Percentiles rank a stretch among this genome's conserved stretches.
phyloP scores from a whole-genome alignment of 2,888 invertebrate genomes.

The Plutella xylostella region DNA sequence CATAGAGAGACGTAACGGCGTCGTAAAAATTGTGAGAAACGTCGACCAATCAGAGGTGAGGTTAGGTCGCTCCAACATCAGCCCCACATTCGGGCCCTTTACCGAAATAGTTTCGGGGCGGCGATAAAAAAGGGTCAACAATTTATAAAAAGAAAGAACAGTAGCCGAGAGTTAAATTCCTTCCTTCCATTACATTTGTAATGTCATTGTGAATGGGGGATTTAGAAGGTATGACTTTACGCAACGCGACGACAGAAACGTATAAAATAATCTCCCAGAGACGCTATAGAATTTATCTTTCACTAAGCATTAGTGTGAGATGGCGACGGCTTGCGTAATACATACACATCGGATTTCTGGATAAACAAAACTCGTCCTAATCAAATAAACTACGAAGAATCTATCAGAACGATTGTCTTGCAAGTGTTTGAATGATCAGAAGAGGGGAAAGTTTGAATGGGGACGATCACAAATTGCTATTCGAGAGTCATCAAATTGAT shows the following conservation, averaged over 20 bases:
- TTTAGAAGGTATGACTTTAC: constrained; percentile 21
- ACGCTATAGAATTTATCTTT: constrained; percentile 19
- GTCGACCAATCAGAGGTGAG: constrained; percentile 51
- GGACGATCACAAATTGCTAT: constrained; percentile 1
- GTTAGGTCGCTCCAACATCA: constrained; percentile 39
- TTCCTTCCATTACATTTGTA: constrained; percentile 24
- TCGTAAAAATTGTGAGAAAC: constrained; percentile 55
- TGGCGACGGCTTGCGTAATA: too few species aligned
- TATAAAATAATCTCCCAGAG: constrained; percentile 23
- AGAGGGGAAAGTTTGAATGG: not conserved
- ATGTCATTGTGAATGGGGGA: constrained; percentile 24
- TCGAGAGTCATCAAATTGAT: constrained; percentile 5
- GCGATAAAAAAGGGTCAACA: constrained; percentile 46
- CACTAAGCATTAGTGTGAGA: too few species aligned
- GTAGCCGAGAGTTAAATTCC: constrained; percentile 19
- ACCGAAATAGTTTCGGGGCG: constrained; percentile 26
- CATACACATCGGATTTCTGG: too few species aligned
- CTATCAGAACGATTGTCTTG: too few species aligned
- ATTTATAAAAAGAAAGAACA: constrained; percentile 35
- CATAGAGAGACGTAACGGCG: constrained; percentile 33
- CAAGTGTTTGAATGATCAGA: too few species aligned
- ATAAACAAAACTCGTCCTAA: too few species aligned
- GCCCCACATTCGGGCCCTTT: constrained; percentile 16
- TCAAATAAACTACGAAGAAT: too few species aligned
- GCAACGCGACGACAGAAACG: too few species aligned